Evolutionary conservation across 30 jellyfish, hydroid and myxozoan genomes (phyloP), one percentile per base, ranked within the genome.

Genomic region (Sanderia malayensis): DNA sequence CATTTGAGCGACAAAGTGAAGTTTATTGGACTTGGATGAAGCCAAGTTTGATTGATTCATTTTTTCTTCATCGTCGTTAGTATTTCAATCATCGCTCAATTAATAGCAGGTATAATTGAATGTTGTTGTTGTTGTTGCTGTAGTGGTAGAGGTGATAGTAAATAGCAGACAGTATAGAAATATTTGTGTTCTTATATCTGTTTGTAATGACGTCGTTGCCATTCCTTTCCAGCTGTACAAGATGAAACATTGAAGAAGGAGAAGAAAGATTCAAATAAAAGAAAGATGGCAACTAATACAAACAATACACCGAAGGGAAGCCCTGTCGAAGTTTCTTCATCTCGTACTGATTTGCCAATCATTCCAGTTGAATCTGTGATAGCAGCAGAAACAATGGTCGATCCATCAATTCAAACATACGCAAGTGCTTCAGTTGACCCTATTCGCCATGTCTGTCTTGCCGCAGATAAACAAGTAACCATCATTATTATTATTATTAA

Each of bases 391-490:
- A 41, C 66, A 23, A 76, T 76, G 81, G 97, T 83, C 0, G 94
- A 89, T 32, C 97, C 97, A 52, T 61, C 86, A 4, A 89, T 89
- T 64, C 84, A 72, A 20, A 30, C 78, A 52, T 82, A 81, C 34
- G 95, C 95, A 0, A 79, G 78, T 55, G 82, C 92, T 10, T 19
- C 73, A 4, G 78, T 71, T 19, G 91, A 89, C 49, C 94, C 95
- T 31, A 89, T 89, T 45, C 85, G 94, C 9, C 97, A 89, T 55
- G 77, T 89, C 23, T 89, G 95, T 71, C 88, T 72, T 41, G 95
- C 97, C 25, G 94, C 95, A 21, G 97, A 89, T 46, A 89, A 89
- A 58, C 97, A 89, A 82, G 97, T 88, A 62, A 26, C 33, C 0
- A n/a, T n/a, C n/a, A n/a, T n/a, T n/a, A n/a, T n/a, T n/a, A n/a